A percentile compares a stretch with the other conserved stretches of the same genome.
phyloP scores from a whole-genome alignment of 2,113 vertebrate genomes.

The Neodontobutis hainanensis region DNA sequence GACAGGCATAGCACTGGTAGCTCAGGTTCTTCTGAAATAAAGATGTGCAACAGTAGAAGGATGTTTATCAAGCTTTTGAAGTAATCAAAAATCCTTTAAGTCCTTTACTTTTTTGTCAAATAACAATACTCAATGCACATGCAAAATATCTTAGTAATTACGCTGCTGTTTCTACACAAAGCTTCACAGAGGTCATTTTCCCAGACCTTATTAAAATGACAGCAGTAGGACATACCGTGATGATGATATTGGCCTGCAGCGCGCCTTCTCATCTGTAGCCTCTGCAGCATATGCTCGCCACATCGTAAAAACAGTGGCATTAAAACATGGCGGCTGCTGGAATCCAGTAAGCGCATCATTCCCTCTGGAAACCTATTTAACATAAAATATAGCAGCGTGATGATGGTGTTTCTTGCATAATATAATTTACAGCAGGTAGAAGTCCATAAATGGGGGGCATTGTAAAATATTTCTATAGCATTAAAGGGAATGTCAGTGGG shows the following conservation, averaged over 20 bases:
- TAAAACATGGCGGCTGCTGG: constrained; percentile 92
- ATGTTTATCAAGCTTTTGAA: no score
- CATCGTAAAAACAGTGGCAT: constrained; percentile 90
- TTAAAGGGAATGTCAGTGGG: constrained; percentile 76
- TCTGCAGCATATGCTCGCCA: constrained; percentile 92
- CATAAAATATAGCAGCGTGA: constrained; percentile 85
- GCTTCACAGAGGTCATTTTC: constrained; percentile 96
- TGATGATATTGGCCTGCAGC: constrained; percentile 92
- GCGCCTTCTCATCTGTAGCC: constrained; percentile 91
- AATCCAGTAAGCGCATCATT: constrained; percentile 88
- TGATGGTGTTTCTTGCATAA: constrained; percentile 87
- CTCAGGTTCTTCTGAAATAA: no score
- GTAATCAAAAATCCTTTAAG: no score
- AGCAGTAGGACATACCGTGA: constrained; percentile 69
- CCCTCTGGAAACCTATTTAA: constrained; percentile 89
- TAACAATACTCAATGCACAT: no score
- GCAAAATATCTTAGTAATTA: no score
- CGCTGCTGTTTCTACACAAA: constrained; percentile 78
- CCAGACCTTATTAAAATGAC: constrained; percentile 81
- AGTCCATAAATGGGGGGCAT: constrained; percentile 84
- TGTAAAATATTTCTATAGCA: constrained; percentile 87
- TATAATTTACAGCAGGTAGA: constrained; percentile 80
- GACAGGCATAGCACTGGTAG: no score
- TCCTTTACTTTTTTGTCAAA: no score
- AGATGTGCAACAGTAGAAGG: no score